Base-by-base conservation (phyloP, 2,888 invertebrate genomes). In the Teinopalpus imperialis region DNA sequence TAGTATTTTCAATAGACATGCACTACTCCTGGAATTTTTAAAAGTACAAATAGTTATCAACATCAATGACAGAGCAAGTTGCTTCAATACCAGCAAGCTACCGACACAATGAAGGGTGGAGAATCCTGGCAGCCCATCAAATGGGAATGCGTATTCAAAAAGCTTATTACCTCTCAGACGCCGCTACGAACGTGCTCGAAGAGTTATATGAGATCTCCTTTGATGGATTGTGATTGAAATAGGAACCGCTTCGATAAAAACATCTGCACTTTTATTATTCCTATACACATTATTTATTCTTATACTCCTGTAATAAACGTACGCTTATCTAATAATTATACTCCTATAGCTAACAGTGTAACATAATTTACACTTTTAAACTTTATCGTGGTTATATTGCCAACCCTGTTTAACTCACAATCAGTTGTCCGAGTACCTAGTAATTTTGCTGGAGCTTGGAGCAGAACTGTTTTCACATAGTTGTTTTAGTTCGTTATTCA, bases 11-110 rank as follows among this genome's bases (percentile, higher is more conserved):
- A 62, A 54, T 7, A 43, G 45, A 48, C 44, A 51, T 52, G 47
- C 53, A 57, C 52, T 34, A 78, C 81, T 81, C 74, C 81, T 74
- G 76, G 79, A 70, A 76, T 78, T 77, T 65, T 58, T 65, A 69
- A 66, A 62, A 58, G 76, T 71, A 74, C 69, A 80, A 79, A 81
- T 75, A 81, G 80, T 81, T 80, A 83, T 78, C 79, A 81, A 77
- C 72, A 69, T 67, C 69, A 76, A 75, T 86, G 87, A 88, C 81
- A 60, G 40, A 41, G 85, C 87, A 81, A 60, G 59, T 76, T 72
- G 52, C 51, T 48, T 75, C 66, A 76, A 81, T 71, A 73, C 66
- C 48, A 52, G 54, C 68, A 59, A 59, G 79, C 82, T 85, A 80
- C 85, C 74, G 77, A 76, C 66, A 62, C 75, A 76, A 79, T 70